Conservation (phyloP, 2,797 vertebrate genomes). For the Mallotus villosus region DNA sequence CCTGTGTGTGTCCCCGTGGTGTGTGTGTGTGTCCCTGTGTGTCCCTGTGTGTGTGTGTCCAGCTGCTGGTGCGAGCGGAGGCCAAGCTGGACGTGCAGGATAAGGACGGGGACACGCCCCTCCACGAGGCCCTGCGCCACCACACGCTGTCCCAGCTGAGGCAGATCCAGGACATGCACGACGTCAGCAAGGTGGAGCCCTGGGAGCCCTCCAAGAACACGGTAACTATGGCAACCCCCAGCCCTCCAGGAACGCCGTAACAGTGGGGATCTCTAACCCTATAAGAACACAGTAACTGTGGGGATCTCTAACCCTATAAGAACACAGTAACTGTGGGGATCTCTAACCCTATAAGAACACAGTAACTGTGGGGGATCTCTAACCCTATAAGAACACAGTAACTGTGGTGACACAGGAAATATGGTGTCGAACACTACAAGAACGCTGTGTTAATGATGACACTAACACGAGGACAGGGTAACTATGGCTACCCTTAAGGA, state of each 20-base stretch:
- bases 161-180: conserved; percentile 99
- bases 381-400: background rate
- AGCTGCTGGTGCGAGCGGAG: conserved; percentile 96
- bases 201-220: conserved; percentile 99
- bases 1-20: conserved; percentile 7
- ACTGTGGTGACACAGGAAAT: too few relatives aligned
- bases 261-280: too few relatives aligned
- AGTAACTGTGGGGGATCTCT: background rate
- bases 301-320: conserved; percentile 89
- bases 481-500: background rate
- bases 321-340: conserved; percentile 86
- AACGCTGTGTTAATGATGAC: too few relatives aligned
- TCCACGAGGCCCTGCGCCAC: conserved; percentile 97
- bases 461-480: too few relatives aligned
- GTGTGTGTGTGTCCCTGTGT: conserved; percentile 10
- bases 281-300: too few relatives aligned
- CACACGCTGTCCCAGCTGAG: conserved; percentile 97
- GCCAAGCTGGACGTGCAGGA: conserved; percentile 98
- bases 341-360: conserved; percentile 16
- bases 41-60: conserved; percentile 19
- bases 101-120: conserved; percentile 97
- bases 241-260: conserved; percentile 8
- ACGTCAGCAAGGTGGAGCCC: conserved; percentile 98
- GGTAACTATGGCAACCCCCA: conserved; percentile 71
- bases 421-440: too few relatives aligned